Evolutionary conservation across 2,888 invertebrate genomes (phyloP).

Genomic region (Polietes domitor): DNA sequence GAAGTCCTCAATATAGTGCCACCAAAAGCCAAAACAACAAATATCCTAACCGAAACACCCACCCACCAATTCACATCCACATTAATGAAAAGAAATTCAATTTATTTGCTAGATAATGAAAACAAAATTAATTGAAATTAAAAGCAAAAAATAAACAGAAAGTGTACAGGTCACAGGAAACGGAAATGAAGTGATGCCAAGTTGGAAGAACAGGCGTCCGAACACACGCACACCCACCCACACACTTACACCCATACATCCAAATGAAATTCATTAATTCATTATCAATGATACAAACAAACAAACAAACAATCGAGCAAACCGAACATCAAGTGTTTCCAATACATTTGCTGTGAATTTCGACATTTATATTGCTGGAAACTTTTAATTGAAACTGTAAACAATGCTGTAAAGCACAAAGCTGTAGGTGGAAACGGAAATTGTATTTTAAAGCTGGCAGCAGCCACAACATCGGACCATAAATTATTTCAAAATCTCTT

Average conservation of each 20-base stretch:
- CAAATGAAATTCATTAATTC: slow-evolving; percentile 14
- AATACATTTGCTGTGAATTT: slow-evolving; percentile 1
- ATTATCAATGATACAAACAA: neutral
- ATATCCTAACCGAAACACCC: no score
- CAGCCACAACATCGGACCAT: neutral
- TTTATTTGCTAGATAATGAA: slow-evolving; percentile 6
- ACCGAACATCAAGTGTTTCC: slow-evolving; percentile 11
- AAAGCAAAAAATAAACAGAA: neutral
- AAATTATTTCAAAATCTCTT: neutral
- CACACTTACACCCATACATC: no score
- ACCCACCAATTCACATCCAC: neutral
- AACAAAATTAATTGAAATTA: neutral
- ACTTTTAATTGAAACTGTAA: neutral
- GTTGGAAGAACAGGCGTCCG: no score
- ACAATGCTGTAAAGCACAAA: neutral
- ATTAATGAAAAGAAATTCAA: neutral
- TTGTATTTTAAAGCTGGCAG: neutral
- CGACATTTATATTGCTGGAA: neutral
- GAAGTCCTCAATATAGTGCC: neutral
- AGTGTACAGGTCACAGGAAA: neutral
- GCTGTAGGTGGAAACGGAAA: neutral
- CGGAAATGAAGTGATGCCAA: neutral
- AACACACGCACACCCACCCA: no score
- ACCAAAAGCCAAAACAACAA: no score
- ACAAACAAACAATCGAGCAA: neutral